Base-by-base conservation (phyloP, 2,113 vertebrate species). In the Sapayoa aenigma region DNA sequence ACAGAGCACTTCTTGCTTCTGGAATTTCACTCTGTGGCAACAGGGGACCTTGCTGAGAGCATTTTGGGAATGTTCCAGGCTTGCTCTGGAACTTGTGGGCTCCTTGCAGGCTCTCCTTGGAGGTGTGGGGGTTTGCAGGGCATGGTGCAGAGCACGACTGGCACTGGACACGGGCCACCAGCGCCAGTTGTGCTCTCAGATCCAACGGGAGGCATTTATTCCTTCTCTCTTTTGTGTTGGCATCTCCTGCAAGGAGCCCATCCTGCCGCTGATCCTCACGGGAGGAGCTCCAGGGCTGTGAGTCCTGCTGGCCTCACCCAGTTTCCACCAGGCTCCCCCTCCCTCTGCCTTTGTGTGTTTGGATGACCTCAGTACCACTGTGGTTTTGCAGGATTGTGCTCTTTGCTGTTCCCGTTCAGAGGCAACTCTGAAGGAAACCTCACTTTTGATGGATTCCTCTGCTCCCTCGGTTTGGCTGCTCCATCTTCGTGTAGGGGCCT, bases 131-230 rank as follows among this genome's bases (percentile, higher is more conserved):
- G 12, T 15, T 28, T 42, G 62, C 28, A 65, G 62, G 62, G 22
- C 19, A 9, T 11, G 12, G 55, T 31, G 31, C 55, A 33, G 55
- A 21, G 60, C 37, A 28, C 12, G 2, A 6, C 19, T 42, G 62
- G 63, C 31, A 19, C 41, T 0, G 8, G 11, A 37, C 22, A 2
- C 0, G 5, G 63, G 56, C 3, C 1, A 12, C 18, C 8, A 5
- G 41, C 1, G 3, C 35, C 2, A 2, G 23, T 5, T 6, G 39
- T n/a, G 78, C 50, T 39, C 72, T 69, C 62, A 33, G 9, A 5
- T 9, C 55, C 28, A 2, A 11, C 3, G 12, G 35, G 44, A 31
- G 42, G 17, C 11, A 20, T 21, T 42, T 21, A 6, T 16, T 42
- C 28, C 28, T 20, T 8, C 11, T 22, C 62, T 30, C 8, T 27